phyloP scores from a whole-genome alignment of 1,140 invertebrate genomes.

The Hypothenemus hampei region DNA sequence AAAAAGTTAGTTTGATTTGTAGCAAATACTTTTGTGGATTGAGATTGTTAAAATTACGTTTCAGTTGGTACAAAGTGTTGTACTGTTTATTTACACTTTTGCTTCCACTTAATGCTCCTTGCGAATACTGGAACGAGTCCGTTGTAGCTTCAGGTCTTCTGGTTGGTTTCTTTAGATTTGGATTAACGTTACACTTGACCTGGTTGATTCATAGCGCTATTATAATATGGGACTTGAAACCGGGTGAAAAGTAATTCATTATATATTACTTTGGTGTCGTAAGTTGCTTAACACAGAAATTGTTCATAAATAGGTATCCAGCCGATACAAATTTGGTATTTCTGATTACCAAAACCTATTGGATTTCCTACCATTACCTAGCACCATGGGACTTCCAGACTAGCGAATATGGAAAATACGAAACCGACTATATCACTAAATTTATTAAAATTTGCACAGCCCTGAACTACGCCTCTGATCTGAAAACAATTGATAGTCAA shows the following conservation, averaged over 20 bases:
- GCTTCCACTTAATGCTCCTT: conserved; percentile 66
- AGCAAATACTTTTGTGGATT: not conserved
- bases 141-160: conserved; percentile 39
- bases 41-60: conserved; percentile 28
- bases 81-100: conserved; percentile 61
- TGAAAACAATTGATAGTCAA: conserved; percentile 59
- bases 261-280: not conserved
- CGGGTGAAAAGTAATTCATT: conserved; percentile 62
- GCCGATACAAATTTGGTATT: conserved; percentile 68
- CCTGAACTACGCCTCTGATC: conserved; percentile 54
- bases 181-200: conserved; percentile 54
- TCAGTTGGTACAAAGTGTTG: conserved; percentile 66
- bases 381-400: conserved; percentile 71
- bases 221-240: conserved; percentile 65
- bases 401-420: conserved; percentile 71
- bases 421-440: conserved; percentile 56
- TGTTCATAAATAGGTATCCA: conserved; percentile 55
- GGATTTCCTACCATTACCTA: conserved; percentile 74
- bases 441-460: conserved; percentile 64
- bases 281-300: not conserved
- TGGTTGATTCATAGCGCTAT: conserved; percentile 68
- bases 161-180: conserved; percentile 59
- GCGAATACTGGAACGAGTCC: conserved; percentile 69
- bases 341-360: conserved; percentile 64
- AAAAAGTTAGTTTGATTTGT: conserved; percentile 52